Conservation (phyloP, 2,888 invertebrate genomes). For the Lycia hirtaria region DNA sequence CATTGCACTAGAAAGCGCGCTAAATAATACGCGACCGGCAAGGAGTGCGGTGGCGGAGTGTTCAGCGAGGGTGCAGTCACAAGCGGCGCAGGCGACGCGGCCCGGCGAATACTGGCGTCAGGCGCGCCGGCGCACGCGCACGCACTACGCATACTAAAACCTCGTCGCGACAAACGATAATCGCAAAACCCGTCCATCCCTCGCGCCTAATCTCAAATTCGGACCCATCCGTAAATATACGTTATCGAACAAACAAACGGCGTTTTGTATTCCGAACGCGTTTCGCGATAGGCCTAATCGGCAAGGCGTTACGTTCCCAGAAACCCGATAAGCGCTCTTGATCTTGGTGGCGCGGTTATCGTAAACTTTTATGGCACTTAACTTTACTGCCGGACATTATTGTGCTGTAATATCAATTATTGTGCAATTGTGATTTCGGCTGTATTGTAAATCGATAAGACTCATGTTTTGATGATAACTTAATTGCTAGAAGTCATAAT, state of each 20-base stretch:
- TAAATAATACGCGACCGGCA: conserved; percentile 66
- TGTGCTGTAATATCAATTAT: conserved; percentile 29
- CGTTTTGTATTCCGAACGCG: conserved; percentile 63
- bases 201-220: conserved; percentile 70
- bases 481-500: conserved; percentile 24
- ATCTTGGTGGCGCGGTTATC: conserved; percentile 36
- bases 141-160: conserved; percentile 82
- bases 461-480: conserved; percentile 29
- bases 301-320: conserved; percentile 57
- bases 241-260: conserved; percentile 75
- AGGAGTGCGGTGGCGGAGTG: conserved; percentile 65
- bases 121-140: conserved; percentile 70
- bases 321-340: conserved; percentile 56
- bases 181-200: conserved; percentile 66
- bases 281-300: conserved; percentile 64
- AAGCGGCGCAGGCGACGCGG: conserved; percentile 54
- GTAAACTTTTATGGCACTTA: conserved; percentile 31
- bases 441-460: conserved; percentile 21
- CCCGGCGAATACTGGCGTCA: conserved; percentile 68
- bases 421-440: conserved; percentile 29
- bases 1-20: conserved; percentile 76
- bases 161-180: conserved; percentile 69
- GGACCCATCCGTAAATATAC: conserved; percentile 71
- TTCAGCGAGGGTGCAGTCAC: conserved; percentile 60
- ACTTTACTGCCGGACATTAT: conserved; percentile 26